A percentile compares a stretch with the other conserved stretches of the same genome.
phyloP scores from a whole-genome alignment of 2,797 vertebrate species.

The Selene dorsalis region DNA sequence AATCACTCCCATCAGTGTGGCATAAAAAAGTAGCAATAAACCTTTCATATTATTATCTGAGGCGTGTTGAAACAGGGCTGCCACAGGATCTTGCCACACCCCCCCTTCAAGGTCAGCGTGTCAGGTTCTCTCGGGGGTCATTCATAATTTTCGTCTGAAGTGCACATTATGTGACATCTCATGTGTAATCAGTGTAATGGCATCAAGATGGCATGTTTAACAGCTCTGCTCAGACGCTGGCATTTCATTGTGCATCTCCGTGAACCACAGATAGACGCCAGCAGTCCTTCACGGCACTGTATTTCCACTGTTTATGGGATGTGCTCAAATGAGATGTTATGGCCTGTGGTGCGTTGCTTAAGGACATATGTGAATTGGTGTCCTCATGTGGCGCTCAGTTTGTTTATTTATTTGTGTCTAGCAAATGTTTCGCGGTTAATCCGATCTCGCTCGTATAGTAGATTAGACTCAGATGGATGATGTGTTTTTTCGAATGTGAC shows the following conservation, averaged over 20 bases:
- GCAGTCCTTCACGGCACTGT: constrained; percentile 24
- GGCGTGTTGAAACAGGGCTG: constrained; percentile 15
- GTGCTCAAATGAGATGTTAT: constrained; percentile 38
- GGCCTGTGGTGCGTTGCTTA: constrained; percentile 21
- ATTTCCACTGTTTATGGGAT: constrained; percentile 48
- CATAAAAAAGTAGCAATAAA: neutral
- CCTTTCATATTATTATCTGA: constrained; percentile 19
- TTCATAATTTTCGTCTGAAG: constrained; percentile 35
- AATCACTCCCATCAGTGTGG: neutral
- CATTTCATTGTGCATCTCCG: constrained; percentile 45
- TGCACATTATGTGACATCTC: constrained; percentile 31
- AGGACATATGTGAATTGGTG: constrained; percentile 35
- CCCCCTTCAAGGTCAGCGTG: constrained; percentile 25
- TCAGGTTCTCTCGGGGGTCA: constrained; percentile 21
- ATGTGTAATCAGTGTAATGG: constrained; percentile 59
- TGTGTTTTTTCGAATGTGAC: constrained; percentile 15
- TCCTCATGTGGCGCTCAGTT: constrained; percentile 12
- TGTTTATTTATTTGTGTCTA: constrained; percentile 59
- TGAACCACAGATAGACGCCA: constrained; percentile 36
- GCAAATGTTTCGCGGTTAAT: constrained; percentile 51
- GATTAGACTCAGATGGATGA: constrained; percentile 45
- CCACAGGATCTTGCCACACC: constrained; percentile 10
- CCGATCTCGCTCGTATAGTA: constrained; percentile 24
- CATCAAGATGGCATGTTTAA: constrained; percentile 55
- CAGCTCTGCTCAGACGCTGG: constrained; percentile 48